These are phyloP conservation scores for Holothuria glaberrima DNA, from an alignment of 35 echinoderm and acorn worm species.

Conservation along the genomic window DNA sequence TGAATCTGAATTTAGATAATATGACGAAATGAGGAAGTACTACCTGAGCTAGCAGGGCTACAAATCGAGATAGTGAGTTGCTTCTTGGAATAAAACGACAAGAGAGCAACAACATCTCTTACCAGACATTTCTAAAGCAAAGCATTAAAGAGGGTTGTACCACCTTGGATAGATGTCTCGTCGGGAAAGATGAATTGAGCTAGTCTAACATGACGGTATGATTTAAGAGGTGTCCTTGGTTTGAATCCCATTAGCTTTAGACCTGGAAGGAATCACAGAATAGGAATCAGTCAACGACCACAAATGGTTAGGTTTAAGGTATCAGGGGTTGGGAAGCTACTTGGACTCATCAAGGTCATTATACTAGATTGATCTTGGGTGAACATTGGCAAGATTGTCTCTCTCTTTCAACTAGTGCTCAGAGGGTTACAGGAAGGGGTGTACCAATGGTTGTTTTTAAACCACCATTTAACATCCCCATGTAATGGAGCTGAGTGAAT, in stretches of 20 bases:
- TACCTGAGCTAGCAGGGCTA: conserved; percentile 91
- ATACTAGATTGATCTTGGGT: too few species aligned
- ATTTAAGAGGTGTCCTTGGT: conserved; percentile 73
- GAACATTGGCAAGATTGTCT: too few species aligned
- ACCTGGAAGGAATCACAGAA: conserved; percentile 32
- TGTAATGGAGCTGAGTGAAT: too few species aligned
- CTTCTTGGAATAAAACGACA: conserved; percentile 85
- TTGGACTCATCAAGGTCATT: too few species aligned
- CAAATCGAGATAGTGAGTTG: conserved; percentile 80
- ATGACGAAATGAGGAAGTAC: neutral
- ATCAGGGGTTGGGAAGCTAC: too few species aligned
- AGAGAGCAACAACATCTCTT: conserved; percentile 83
- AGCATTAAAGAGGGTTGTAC: conserved; percentile 87
- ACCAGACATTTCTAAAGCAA: conserved; percentile 76
- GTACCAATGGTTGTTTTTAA: too few species aligned
- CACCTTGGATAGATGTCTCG: conserved; percentile 72
- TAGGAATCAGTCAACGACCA: too few species aligned
- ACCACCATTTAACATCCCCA: too few species aligned
- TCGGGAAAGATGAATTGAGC: conserved; percentile 95
- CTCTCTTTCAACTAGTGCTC: too few species aligned
- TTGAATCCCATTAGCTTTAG: conserved; percentile 93
- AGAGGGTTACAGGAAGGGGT: too few species aligned
- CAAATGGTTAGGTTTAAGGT: too few species aligned
- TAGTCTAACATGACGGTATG: conserved; percentile 73
- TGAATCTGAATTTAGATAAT: too few species aligned